Evolutionary conservation across 2,113 vertebrate genomes (phyloP).

Genomic region (Cervus canadensis): DNA sequence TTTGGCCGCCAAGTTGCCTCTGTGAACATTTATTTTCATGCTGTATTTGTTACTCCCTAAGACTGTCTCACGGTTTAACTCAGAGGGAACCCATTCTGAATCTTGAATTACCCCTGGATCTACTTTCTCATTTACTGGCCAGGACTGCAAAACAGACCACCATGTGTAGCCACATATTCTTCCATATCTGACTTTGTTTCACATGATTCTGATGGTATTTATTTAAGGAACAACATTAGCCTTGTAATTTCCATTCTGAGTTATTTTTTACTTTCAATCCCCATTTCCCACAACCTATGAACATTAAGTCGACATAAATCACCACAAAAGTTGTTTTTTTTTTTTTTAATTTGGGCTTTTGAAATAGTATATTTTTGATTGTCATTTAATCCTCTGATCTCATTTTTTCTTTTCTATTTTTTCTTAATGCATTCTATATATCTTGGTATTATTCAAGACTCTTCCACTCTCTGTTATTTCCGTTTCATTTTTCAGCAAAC

Average conservation of each 20-base stretch:
- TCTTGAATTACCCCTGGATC: background rate
- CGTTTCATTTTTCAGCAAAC: background rate
- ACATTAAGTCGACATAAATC: background rate
- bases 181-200: background rate
- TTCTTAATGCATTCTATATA: background rate
- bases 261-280: background rate
- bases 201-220: background rate
- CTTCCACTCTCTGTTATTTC: background rate
- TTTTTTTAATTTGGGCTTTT: background rate
- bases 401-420: background rate
- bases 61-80: background rate
- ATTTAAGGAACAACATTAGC: background rate
- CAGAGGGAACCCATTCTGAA: background rate
- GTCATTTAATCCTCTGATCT: background rate
- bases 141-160: background rate
- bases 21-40: background rate
- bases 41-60: background rate
- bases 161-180: background rate
- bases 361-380: background rate
- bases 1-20: background rate
- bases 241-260: background rate
- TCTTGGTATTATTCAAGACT: background rate
- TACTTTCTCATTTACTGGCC: background rate
- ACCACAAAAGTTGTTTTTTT: background rate
- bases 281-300: background rate